phyloP scores from a whole-genome alignment of 2,113 vertebrate species.

The Cephalopholis sonnerati region DNA sequence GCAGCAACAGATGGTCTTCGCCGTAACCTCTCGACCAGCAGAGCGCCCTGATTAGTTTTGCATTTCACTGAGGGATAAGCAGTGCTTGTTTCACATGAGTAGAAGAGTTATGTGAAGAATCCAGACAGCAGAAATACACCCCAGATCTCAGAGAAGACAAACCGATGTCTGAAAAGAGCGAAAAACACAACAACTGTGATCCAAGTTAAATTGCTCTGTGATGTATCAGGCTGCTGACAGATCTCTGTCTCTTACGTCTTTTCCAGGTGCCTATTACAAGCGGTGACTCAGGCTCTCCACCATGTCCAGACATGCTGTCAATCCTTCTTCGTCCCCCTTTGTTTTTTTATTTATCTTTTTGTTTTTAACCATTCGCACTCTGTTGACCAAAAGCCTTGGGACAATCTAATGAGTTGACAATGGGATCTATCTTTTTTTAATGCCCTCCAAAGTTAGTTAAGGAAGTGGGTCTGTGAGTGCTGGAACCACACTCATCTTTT shows the following conservation, averaged over 20 bases:
- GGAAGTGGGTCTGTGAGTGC: slow-evolving; percentile 45
- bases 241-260: slow-evolving; percentile 42
- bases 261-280: slow-evolving; percentile 85
- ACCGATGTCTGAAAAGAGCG: background rate
- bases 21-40: background rate
- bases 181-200: background rate
- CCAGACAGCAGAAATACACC: background rate
- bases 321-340: slow-evolving; percentile 52
- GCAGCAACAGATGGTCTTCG: background rate
- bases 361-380: slow-evolving; percentile 50
- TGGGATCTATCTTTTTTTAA: slow-evolving; percentile 26
- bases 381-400: slow-evolving; percentile 67
- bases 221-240: slow-evolving; percentile 17
- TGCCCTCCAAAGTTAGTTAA: slow-evolving; percentile 31
- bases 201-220: background rate
- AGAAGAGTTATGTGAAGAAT: background rate
- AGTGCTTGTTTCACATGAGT: background rate
- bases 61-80: background rate
- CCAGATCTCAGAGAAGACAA: background rate
- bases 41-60: background rate
- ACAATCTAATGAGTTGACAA: slow-evolving; percentile 62
- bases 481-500: slow-evolving; percentile 44
- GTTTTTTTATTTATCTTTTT: slow-evolving; percentile 57
- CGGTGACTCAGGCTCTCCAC: slow-evolving; percentile 82
- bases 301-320: slow-evolving; percentile 62